Percentiles rank a stretch among this genome's conserved stretches.
Evolutionary conservation across 1,140 invertebrate genomes (phyloP).

Genomic region (Prorops nasuta): DNA sequence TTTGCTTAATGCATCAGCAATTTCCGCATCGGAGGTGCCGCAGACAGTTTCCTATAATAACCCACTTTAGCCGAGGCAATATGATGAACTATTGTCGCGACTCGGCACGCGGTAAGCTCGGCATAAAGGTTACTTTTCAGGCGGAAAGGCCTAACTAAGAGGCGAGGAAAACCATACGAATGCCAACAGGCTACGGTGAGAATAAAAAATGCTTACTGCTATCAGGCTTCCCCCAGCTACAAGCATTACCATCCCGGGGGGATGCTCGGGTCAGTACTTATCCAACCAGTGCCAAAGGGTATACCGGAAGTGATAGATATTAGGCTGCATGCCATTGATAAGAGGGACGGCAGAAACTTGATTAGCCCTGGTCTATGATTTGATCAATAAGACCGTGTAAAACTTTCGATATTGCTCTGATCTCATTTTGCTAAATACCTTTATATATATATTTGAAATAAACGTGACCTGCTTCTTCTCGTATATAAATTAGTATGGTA

Average conservation of each 20-base stretch:
- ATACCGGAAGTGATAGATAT: conserved; percentile 20
- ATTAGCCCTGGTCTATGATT: conserved; percentile 14
- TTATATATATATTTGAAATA: too few species aligned
- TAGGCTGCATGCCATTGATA: conserved; percentile 10
- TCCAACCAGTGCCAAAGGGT: conserved; percentile 5
- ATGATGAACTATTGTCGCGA: conserved; percentile 33
- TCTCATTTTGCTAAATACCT: too few species aligned
- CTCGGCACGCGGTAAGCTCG: too few species aligned
- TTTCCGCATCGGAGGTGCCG: conserved; percentile 45
- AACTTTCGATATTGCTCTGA: too few species aligned
- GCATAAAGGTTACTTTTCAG: too few species aligned
- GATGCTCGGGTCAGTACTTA: conserved; percentile 28
- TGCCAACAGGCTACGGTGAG: not conserved
- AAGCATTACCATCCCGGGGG: not conserved
- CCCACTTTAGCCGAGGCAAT: conserved; percentile 42
- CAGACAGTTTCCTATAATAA: conserved; percentile 52
- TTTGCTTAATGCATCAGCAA: conserved; percentile 55
- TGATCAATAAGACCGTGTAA: too few species aligned
- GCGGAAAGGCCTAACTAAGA: too few species aligned
- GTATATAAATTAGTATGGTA: too few species aligned
- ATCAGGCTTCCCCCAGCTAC: not conserved
- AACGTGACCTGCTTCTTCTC: too few species aligned
- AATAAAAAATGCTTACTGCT: not conserved
- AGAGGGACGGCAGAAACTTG: conserved; percentile 18
- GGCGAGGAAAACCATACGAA: not conserved